Evolutionary conservation across 2,113 vertebrate species (phyloP), one percentile per base, ranked within the genome.

Genomic region (Dissostichus mawsoni): DNA sequence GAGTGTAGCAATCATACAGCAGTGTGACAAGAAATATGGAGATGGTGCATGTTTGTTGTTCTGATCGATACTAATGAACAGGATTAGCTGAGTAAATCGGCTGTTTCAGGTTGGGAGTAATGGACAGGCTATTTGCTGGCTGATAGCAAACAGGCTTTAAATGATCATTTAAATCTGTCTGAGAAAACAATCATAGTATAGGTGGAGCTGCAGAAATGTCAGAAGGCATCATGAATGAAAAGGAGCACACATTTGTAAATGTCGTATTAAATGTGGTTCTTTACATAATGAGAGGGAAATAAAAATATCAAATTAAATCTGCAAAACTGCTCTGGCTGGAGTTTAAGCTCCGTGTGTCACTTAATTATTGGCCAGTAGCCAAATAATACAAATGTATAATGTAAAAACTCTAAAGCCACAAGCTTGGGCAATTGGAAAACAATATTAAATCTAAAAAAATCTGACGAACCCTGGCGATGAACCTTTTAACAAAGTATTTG

Each of bases 11-110:
- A 84, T 80, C 75, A 86, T 74, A 66, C 53, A 53, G 41, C 50
- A 33, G 29, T 20, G 44, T 59, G 74, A 57, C 58, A 61, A 69
- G 74, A 84, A 86, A 87, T 80, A 85, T 78, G 69, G 75, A 83
- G 81, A 77, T 61, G 1, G 73, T 11, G 62, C 44, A 17, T 57
- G 74, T 86, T 82, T 73, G 80, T 36, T 1, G 57, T 75, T n/a
- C 85, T 78, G 82, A 88, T 91, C 80, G 58, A 89, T 89, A 80
- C 66, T 69, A 72, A 74, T 74, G 82, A 87, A 87, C 77, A 20
- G 64, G 87, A 90, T 88, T 78, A 84, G 82, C 80, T 59, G 69
- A 76, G 76, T 64, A 50, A 57, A 74, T 80, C 23, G 72, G 69
- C 81, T 51, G 63, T 58, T 77, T 79, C 53, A 78, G 64, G n/a